Conservation (phyloP, 1,140 invertebrate genomes). For the Leptonema lineaticorne region DNA sequence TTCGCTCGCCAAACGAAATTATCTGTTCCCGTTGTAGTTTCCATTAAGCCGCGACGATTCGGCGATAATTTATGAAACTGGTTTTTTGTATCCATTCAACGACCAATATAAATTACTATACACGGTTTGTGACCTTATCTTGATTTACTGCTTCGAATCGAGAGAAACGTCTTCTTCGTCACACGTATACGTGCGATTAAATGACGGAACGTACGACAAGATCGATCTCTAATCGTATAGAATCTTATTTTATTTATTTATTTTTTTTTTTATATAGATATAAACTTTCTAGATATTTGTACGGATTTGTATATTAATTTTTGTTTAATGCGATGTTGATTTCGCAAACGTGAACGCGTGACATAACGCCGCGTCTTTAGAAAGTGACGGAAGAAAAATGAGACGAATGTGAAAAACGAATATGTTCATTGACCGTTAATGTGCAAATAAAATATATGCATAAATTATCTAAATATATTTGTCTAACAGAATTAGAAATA, state of each 20-base stretch:
- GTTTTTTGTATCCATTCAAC: conserved; percentile 7
- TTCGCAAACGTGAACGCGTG: too few relatives aligned
- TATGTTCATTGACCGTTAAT: too few relatives aligned
- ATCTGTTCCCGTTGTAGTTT: conserved; percentile 23
- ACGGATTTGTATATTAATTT: too few relatives aligned
- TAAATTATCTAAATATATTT: too few relatives aligned
- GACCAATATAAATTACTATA: conserved; percentile 23
- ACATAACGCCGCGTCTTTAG: too few relatives aligned
- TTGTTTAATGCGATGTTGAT: too few relatives aligned
- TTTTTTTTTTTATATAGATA: too few relatives aligned
- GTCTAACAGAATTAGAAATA: too few relatives aligned
- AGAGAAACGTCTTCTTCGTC: conserved; percentile 22
- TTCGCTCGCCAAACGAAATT: conserved; percentile 24
- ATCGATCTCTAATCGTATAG: background rate
- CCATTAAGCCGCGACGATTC: conserved; percentile 30
- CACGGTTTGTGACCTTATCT: conserved; percentile 20
- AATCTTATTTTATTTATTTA: background rate
- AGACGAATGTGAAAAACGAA: too few relatives aligned
- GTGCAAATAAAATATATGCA: too few relatives aligned
- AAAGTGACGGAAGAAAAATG: too few relatives aligned
- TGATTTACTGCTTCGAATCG: conserved; percentile 20
- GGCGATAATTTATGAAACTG: conserved; percentile 31
- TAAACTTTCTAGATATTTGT: too few relatives aligned
- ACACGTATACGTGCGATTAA: background rate
- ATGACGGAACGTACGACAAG: background rate